Conservation (phyloP, 2,888 invertebrate species). For the Drosophila neutralis region DNA sequence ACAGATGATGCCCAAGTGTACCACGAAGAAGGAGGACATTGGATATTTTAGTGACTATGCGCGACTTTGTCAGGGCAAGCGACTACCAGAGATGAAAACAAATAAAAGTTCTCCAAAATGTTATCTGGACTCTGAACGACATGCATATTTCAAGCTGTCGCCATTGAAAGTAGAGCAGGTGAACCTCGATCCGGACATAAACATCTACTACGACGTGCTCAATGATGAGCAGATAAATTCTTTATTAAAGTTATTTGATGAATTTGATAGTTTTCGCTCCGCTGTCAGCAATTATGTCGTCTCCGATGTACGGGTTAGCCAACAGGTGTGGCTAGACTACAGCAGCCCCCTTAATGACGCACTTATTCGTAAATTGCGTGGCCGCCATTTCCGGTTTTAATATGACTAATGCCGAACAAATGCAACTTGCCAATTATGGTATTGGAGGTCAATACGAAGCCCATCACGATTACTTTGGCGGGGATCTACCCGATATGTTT, state of each 20-base stretch:
- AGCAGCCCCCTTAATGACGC: slow-evolving; percentile 38
- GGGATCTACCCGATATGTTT: fast-evolving
- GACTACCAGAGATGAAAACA: slow-evolving; percentile 13
- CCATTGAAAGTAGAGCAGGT: slow-evolving; percentile 93
- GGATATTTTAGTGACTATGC: slow-evolving; percentile 43
- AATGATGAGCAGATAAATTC: slow-evolving; percentile 92
- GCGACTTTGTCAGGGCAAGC: slow-evolving; percentile 64
- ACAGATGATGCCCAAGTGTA: slow-evolving; percentile 7
- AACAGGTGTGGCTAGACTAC: slow-evolving; percentile 69
- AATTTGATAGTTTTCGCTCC: slow-evolving; percentile 52
- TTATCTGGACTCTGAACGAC: slow-evolving; percentile 66
- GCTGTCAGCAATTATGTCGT: background rate
- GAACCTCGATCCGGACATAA: slow-evolving; percentile 90
- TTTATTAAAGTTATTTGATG: slow-evolving; percentile 26
- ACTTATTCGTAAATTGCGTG: slow-evolving; percentile 36
- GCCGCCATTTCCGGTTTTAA: slow-evolving; percentile 93
- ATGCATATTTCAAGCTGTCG: slow-evolving; percentile 90
- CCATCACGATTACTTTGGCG: slow-evolving; percentile 93
- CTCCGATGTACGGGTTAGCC: background rate
- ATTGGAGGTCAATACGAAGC: slow-evolving; percentile 99
- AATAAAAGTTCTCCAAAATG: slow-evolving; percentile 36
- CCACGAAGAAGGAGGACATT: fast-evolving
- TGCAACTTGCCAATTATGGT: slow-evolving; percentile 99
- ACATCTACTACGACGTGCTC: slow-evolving; percentile 93
- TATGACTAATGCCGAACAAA: slow-evolving; percentile 93